phyloP scores from a whole-genome alignment of 2,113 vertebrate genomes.

The Apodemus speciosus region DNA sequence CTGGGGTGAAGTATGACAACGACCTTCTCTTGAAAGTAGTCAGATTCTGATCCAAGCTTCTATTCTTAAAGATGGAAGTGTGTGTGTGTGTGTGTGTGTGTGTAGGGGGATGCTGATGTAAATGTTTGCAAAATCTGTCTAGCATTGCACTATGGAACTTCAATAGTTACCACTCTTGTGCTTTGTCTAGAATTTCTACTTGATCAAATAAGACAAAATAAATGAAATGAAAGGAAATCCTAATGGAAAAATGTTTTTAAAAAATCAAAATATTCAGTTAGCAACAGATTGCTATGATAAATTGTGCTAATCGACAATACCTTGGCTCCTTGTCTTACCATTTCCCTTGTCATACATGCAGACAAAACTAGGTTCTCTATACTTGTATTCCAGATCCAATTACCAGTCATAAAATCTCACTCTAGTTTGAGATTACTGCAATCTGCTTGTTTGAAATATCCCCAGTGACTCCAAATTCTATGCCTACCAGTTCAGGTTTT shows the following conservation, averaged over 20 bases:
- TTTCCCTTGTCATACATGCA: not conserved
- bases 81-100: too few relatives aligned
- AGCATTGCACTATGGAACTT: not conserved
- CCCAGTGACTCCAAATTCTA: not conserved
- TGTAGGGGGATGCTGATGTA: not conserved
- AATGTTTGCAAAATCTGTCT: not conserved
- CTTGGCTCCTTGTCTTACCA: not conserved
- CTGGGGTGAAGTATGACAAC: not conserved
- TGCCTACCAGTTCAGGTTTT: not conserved
- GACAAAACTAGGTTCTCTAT: not conserved
- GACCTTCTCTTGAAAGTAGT: not conserved
- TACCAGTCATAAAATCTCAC: not conserved
- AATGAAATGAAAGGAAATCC: not conserved
- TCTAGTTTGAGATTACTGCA: not conserved
- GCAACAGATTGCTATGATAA: not conserved
- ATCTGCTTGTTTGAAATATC: not conserved
- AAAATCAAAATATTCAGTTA: not conserved
- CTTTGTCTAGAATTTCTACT: not conserved
- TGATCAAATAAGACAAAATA: not conserved
- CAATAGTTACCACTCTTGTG: not conserved
- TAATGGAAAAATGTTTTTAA: not conserved
- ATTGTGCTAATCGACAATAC: not conserved
- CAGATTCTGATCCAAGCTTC: not conserved
- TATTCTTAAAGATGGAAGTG: not conserved
- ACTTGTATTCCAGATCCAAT: not conserved